Evolutionary conservation across 2,797 vertebrate species (phyloP).

Genomic region (Esox lucius): DNA sequence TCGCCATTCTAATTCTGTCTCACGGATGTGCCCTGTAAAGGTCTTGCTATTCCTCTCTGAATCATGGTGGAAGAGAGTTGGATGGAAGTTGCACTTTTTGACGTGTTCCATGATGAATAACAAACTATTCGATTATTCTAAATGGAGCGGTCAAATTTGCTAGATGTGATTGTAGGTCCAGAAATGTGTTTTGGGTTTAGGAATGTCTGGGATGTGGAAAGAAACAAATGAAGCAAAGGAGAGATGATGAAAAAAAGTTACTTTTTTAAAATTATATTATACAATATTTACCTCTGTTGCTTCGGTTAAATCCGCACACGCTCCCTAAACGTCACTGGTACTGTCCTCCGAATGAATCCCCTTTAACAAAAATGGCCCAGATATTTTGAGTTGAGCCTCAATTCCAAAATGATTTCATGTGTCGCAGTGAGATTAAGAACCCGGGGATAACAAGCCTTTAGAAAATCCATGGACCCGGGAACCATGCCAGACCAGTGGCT

Average conservation of each 20-base stretch:
- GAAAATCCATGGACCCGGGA: constrained; percentile 58
- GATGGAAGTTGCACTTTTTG: not conserved
- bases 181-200: too few relatives aligned
- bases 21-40: not conserved
- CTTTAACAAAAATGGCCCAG: constrained; percentile 57
- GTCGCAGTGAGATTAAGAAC: constrained; percentile 62
- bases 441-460: constrained; percentile 50
- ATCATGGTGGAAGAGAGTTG: not conserved
- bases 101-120: not conserved
- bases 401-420: constrained; percentile 66
- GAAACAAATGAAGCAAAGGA: not conserved
- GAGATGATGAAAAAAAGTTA: not conserved
- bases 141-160: too few relatives aligned
- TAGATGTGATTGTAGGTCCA: too few relatives aligned
- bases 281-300: not conserved
- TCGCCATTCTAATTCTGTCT: not conserved
- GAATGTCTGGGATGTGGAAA: too few relatives aligned
- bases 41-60: not conserved
- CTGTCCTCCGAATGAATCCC: constrained; percentile 2
- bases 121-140: too few relatives aligned
- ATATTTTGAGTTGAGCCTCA: constrained; percentile 59
- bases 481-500: constrained; percentile 42
- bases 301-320: not conserved
- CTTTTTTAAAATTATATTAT: too few relatives aligned
- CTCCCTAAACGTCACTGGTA: not conserved